Evolutionary conservation across 2,797 vertebrate genomes (phyloP), one percentile per base, ranked within the genome.

Genomic region (Xenentodon cancila): DNA sequence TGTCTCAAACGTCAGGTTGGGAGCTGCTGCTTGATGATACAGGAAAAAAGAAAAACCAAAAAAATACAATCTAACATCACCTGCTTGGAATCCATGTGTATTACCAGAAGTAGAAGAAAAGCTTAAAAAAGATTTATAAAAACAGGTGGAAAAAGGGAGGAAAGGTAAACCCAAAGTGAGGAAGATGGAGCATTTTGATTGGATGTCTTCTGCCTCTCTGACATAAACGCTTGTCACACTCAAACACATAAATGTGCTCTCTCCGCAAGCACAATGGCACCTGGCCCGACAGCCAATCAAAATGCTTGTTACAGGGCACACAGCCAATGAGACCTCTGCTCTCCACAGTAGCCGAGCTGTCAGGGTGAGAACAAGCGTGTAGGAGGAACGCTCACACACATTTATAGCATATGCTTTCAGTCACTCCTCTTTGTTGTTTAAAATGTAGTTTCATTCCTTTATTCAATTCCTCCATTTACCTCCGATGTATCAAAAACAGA

Each of bases 291-390:
- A 81, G 72, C 88, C 82, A 90, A 87, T 88, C 80, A 70, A 51
- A 82, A 65, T 16, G 58, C 64, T 55, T 51, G 54, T 54, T 81
- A 27, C 72, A 18, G 75, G 79, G 75, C 84, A 72, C 1, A 1
- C 51, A 9, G 86, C 84, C 87, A 88, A 85, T 84, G 69, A 76
- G 82, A 84, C 71, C 83, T 66, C 82, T 77, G 81, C 78, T 86
- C 83, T 78, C 61, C 46, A 54, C 64, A 51, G 58, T 77, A 79
- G 79, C 78, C 81, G 64, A 82, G 78, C 80, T 84, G 83, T 85
- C 81, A 77, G 87, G 75, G 66, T 73, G 78, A 79, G 79, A 81
- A 75, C 59, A 64, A 66, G 81, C 59, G 70, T 62, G 78, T 73
- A 63, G 68, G 76, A 78, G 77, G 34, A 37, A 37, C 11, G 34